Base-by-base conservation (phyloP, 2,113 vertebrate genomes). In the Delphinus delphis region DNA sequence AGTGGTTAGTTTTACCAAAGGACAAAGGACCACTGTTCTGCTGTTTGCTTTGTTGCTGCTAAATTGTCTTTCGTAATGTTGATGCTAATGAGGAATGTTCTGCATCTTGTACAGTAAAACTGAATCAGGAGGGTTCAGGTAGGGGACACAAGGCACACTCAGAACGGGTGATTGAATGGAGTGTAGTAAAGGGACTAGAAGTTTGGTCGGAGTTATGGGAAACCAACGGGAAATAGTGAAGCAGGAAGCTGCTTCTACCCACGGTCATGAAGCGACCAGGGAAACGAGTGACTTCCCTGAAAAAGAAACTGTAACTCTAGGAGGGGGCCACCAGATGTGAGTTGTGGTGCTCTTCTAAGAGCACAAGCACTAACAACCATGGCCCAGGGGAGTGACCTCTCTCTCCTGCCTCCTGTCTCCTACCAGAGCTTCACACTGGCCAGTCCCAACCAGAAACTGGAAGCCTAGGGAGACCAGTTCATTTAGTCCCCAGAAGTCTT, bases 1-100 rank as follows among this genome's bases (percentile, higher is more conserved):
- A 53, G 13, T 33, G 18, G 12, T 96, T 91, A 87, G 36, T 89
- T 96, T 96, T 90, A 74, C 55, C 60, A 73, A 82, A 79, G 91
- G 26, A 63, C 38, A 70, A 81, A 88, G 65, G 50, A 44, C 73
- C 63, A 36, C 33, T 82, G 12, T 89, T 94, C 44, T 67, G 10
- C 50, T 85, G 1, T 73, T 8, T 50, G 33, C 25, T 86, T 65
- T 76, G 83, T 18, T 67, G 62, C 20, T 87, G n/a, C 80, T 84
- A 47, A 83, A 23, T 55, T 62, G 50, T 65, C 55, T 82, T 83
- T 14, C 20, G 4, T 68, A 73, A 87, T 31, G 31, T 71, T 44
- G 25, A 67, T 53, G 31, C 47, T 77, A 31, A 81, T 25, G 76
- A 86, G 20, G 5, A 55, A n/a, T n/a, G 25, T 60, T 83, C 67